phyloP scores from a whole-genome alignment of 2,113 vertebrate genomes.

The Aramus guarauna region DNA sequence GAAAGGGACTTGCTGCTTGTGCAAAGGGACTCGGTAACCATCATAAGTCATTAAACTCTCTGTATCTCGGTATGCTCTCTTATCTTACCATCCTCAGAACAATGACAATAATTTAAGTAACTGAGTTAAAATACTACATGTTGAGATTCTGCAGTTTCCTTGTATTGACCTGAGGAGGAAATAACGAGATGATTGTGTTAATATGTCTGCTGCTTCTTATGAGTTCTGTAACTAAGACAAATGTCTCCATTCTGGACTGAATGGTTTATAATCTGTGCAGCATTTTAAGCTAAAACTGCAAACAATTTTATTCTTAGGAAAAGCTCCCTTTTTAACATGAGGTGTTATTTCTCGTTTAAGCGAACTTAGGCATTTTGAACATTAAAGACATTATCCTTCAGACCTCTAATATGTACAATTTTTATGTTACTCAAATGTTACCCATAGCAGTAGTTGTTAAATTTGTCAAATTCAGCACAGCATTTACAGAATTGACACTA shows the following conservation, averaged over 20 bases:
- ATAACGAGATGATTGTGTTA: not conserved
- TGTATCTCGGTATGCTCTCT: not conserved
- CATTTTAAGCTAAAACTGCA: not conserved
- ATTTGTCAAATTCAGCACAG: not conserved
- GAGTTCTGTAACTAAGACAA: not conserved
- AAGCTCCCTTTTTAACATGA: not conserved
- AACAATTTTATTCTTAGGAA: not conserved
- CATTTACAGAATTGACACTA: not conserved
- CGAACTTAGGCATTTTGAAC: not conserved
- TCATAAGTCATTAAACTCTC: not conserved
- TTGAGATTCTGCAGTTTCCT: not conserved
- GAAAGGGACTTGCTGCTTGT: too few relatives aligned
- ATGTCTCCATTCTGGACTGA: not conserved
- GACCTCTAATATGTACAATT: accelerated
- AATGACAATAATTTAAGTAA: not conserved
- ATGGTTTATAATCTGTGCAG: not conserved
- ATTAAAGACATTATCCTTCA: not conserved
- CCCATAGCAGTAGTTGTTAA: not conserved
- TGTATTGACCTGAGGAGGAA: not conserved
- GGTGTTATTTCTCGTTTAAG: not conserved
- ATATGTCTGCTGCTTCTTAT: not conserved
- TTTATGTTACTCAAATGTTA: not conserved
- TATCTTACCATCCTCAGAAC: not conserved
- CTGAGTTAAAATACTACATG: not conserved
- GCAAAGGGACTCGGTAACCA: not conserved